phyloP scores from a whole-genome alignment of 2,797 vertebrate genomes.

The Darevskia nairensis region DNA sequence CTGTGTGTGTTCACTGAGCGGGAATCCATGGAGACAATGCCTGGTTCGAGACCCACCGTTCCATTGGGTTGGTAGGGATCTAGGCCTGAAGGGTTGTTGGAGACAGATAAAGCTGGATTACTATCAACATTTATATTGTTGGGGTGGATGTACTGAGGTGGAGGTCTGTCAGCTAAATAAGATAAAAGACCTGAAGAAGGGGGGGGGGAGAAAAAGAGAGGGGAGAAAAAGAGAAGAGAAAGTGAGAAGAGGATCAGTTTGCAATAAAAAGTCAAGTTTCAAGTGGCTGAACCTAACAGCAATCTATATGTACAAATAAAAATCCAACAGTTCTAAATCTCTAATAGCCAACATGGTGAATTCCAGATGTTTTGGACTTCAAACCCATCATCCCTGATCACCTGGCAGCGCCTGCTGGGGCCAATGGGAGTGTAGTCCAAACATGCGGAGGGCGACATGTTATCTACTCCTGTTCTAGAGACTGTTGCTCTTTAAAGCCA shows the following conservation, averaged over 20 bases:
- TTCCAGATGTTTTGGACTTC: no score
- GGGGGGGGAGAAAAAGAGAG: conserved; percentile 34
- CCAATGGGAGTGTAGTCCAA: no score
- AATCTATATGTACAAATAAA: not conserved
- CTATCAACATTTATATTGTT: conserved; percentile 93
- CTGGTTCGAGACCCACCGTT: conserved; percentile 89
- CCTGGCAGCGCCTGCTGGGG: no score
- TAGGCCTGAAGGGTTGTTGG: conserved; percentile 87
- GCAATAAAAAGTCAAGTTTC: not conserved
- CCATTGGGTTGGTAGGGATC: conserved; percentile 91
- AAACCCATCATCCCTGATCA: no score
- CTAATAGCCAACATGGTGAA: no score
- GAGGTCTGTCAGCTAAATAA: conserved; percentile 96
- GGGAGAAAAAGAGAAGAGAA: not conserved
- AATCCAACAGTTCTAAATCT: not conserved
- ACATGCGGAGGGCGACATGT: no score
- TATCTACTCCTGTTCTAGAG: not conserved
- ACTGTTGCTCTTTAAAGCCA: not conserved
- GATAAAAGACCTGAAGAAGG: conserved; percentile 90
- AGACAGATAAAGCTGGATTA: conserved; percentile 84
- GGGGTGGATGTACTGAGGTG: conserved; percentile 97
- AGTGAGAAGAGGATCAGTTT: conserved; percentile 7
- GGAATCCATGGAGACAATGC: conserved; percentile 92
- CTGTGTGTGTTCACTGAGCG: conserved; percentile 86
- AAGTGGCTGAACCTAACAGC: not conserved